Percentiles rank a stretch among this genome's conserved stretches.
Conservation (phyloP, 2,797 vertebrate genomes). For the Tamandua tetradactyla region DNA sequence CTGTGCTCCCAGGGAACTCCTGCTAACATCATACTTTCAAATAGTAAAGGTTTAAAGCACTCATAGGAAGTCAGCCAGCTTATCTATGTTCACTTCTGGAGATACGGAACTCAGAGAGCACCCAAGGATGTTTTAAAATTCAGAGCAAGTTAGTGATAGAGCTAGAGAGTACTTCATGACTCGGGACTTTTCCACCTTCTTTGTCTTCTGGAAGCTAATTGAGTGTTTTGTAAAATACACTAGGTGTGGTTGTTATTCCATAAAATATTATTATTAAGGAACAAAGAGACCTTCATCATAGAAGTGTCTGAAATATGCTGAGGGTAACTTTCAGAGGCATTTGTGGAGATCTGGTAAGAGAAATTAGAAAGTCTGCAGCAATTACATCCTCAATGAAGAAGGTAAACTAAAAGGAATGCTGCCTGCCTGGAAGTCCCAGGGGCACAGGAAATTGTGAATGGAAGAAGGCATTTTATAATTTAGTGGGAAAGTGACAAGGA, state of each 20-base stretch:
- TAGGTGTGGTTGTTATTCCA: background rate
- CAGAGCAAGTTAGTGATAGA: background rate
- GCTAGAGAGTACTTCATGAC: background rate
- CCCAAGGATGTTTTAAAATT: background rate
- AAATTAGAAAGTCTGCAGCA: background rate
- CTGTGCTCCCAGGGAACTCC: background rate
- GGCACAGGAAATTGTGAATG: background rate
- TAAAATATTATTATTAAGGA: background rate
- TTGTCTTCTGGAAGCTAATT: background rate
- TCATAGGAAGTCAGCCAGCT: background rate
- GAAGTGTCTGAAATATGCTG: background rate
- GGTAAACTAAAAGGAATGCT: background rate
- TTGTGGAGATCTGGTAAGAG: background rate
- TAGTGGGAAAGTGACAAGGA: background rate
- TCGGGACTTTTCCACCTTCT: background rate
- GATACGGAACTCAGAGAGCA: background rate
- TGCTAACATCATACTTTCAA: background rate
- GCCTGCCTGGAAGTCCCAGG: background rate
- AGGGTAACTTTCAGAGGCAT: constrained; percentile 7
- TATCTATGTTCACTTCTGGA: background rate
- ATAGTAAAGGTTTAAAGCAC: background rate
- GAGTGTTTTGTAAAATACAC: constrained; percentile 12
- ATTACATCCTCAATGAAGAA: constrained; percentile 3
- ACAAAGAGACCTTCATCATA: background rate
- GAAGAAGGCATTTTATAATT: background rate